These are phyloP conservation scores for Percopsis transmontana DNA, from an alignment of 2,113 vertebrate genomes.

Conservation along the genomic window DNA sequence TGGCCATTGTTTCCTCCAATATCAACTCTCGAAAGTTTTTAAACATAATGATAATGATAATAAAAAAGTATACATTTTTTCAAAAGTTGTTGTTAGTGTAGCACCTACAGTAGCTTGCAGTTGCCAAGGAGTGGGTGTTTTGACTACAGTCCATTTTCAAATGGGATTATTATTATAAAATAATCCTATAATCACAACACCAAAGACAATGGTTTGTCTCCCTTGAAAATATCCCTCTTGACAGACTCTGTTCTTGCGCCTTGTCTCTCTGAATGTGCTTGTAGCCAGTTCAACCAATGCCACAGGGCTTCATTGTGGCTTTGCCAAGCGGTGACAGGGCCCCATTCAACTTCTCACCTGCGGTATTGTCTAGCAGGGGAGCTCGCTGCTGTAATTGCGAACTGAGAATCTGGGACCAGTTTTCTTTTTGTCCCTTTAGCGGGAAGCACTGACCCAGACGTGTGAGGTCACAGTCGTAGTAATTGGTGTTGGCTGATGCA, in stretches of 20 bases:
- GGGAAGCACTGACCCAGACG: conserved; percentile 72
- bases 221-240: no score
- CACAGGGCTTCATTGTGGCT: conserved; percentile 63
- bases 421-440: conserved; percentile 65
- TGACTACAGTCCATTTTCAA: no score
- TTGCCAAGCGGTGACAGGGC: conserved; percentile 48
- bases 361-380: conserved; percentile 57
- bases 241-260: background rate
- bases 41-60: no score
- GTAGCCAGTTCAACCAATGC: conserved; percentile 27
- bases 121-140: no score
- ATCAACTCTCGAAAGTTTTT: no score
- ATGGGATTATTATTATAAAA: no score
- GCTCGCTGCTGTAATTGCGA: conserved; percentile 66
- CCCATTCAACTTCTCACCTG: conserved; percentile 73
- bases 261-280: background rate
- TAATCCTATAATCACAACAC: no score
- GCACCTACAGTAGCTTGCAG: no score
- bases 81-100: no score
- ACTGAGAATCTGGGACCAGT: conserved; percentile 66
- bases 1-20: no score
- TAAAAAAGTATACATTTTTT: no score
- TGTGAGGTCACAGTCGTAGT: conserved; percentile 70
- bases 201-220: no score
- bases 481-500: conserved; percentile 65